These are phyloP conservation scores for Rhagologus leucostigma DNA, from an alignment of 2,113 vertebrate genomes.

Conservation along the genomic window DNA sequence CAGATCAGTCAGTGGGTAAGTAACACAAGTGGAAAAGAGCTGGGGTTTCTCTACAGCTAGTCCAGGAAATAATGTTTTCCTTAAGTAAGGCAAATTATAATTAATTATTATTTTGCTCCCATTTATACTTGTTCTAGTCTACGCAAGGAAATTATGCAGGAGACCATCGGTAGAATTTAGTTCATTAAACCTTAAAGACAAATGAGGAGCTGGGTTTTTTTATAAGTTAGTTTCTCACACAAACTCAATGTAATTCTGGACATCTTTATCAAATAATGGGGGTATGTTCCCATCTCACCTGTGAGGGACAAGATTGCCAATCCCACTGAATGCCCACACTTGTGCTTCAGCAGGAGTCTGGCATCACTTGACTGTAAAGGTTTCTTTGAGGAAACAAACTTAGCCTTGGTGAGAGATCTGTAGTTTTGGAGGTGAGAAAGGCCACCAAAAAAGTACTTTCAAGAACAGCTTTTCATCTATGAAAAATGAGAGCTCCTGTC, in stretches of 20 bases:
- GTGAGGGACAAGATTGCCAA: not conserved
- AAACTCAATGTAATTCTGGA: not conserved
- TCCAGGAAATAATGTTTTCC: not conserved
- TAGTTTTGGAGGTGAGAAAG: not conserved
- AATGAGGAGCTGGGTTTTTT: not conserved
- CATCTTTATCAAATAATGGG: not conserved
- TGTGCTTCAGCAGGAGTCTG: not conserved
- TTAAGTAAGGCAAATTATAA: not conserved
- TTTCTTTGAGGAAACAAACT: not conserved
- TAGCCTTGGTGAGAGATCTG: not conserved
- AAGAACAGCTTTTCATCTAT: not conserved
- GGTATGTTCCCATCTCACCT: not conserved
- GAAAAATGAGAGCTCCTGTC: not conserved
- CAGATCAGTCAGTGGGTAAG: not conserved
- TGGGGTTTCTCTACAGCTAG: not conserved
- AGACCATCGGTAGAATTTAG: not conserved
- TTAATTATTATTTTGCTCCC: not conserved
- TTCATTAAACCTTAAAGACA: not conserved
- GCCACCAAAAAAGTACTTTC: not conserved
- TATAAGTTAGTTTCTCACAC: not conserved
- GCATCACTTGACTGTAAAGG: not conserved
- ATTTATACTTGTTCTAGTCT: not conserved
- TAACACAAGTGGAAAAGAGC: not conserved
- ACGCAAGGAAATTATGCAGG: not conserved
- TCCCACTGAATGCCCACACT: not conserved